Base-by-base conservation (phyloP, 2,113 vertebrate genomes). In the Vicugna pacos region DNA sequence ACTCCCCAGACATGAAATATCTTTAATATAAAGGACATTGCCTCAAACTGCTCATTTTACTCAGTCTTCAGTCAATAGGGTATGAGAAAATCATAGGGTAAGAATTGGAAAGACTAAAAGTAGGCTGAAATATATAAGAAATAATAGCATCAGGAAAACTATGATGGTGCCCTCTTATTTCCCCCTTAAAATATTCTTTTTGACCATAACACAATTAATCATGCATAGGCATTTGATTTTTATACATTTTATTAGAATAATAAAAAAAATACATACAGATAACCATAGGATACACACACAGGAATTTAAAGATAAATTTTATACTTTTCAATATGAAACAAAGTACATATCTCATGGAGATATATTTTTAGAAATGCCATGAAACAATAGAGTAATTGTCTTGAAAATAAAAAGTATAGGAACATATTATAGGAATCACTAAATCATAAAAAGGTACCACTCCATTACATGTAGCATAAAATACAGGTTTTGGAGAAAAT, bases 301-400 rank as follows among this genome's bases (percentile, higher is more conserved):
- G 94, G 96, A 98, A 97, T 98, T 97, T 94, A 99, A 99, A 99
- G 99, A 99, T 99, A 98, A 98, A 99, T 99, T 98, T 98, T 97
- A 98, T 98, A 98, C 99, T 99, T 99, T 99, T 99, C 99, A 99
- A 99, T 99, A 99, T 99, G 99, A 99, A 99, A 99, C 99, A 99
- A 97, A 93, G 84, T 98, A 98, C 97, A 97, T 98, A 99, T 99
- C 99, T 99, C 99, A 99, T 98, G 98, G 99, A 99, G 99, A 99
- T 99, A 98, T 98, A 98, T 62, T 97, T 83, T 91, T 97, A 97
- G 97, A 97, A 98, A 98, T 86, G 75, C 98, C 97, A 79, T 26
- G 62, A 99, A 99, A 99, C 98, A 99, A 97, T 91, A 98, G 97
- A 98, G 98, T 98, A 98, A 26, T 73, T 1, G 4, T 95, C 46